These are phyloP conservation scores for Drosophila antonietae DNA, from an alignment of 2,888 invertebrate genomes.

Conservation along the genomic window DNA sequence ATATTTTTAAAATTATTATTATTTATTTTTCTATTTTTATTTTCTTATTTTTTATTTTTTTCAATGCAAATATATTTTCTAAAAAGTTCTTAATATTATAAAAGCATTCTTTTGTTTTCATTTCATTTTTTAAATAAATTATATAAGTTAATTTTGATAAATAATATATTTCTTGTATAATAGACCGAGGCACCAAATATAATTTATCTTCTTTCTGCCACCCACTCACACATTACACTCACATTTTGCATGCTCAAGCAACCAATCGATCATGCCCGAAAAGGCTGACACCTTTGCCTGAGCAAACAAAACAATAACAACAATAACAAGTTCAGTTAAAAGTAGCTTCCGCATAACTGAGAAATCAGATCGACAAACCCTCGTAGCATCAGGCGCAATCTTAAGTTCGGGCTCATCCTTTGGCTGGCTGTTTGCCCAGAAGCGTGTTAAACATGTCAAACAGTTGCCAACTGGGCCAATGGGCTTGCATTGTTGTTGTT, in stretches of 20 bases:
- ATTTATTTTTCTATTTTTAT: too few relatives aligned
- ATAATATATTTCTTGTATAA: too few relatives aligned
- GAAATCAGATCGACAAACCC: conserved; percentile 29
- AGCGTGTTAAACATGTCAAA: conserved; percentile 59
- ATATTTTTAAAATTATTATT: too few relatives aligned
- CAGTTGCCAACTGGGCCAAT: conserved; percentile 68
- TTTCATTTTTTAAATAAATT: too few relatives aligned
- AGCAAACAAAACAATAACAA: conserved; percentile 23
- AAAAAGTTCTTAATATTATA: too few relatives aligned
- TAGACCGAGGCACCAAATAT: too few relatives aligned
- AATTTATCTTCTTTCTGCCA: background rate
- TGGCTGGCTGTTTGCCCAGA: conserved; percentile 32
- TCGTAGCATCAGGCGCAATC: background rate
- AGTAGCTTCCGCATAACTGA: conserved; percentile 67
- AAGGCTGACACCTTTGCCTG: conserved; percentile 61
- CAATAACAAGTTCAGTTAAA: conserved; percentile 10
- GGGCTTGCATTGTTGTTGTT: conserved; percentile 39
- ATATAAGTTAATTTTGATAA: too few relatives aligned
- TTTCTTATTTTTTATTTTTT: too few relatives aligned
- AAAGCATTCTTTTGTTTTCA: too few relatives aligned
- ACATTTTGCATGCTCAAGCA: background rate
- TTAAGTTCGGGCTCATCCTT: conserved; percentile 31
- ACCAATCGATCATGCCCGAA: conserved; percentile 60
- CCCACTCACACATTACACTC: background rate
- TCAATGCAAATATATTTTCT: too few relatives aligned